Percentiles rank a stretch among this genome's conserved stretches.
phyloP scores from a whole-genome alignment of 1,140 invertebrate genomes.

The Sminthurinus signatus region DNA sequence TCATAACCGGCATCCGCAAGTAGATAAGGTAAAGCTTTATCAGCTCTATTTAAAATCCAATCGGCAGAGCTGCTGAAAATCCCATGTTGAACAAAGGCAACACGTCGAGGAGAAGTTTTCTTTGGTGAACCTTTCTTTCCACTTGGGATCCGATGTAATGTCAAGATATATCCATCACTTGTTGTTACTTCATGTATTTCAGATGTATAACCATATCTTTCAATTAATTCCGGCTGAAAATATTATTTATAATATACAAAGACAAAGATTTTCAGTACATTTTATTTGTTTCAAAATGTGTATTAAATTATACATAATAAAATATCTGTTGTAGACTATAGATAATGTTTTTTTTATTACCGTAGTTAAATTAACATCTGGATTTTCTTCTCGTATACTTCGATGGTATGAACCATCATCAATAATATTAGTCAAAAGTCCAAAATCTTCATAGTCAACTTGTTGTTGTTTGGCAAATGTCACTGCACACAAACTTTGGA shows the following conservation, averaged over 20 bases:
- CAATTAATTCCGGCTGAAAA: slow-evolving; percentile 51
- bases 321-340: background rate
- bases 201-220: slow-evolving; percentile 55
- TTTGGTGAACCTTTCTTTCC: slow-evolving; percentile 37
- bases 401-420: background rate
- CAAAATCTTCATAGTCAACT: background rate
- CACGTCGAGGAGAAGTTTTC: slow-evolving; percentile 20
- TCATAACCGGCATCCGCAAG: slow-evolving; percentile 63
- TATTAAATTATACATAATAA: too few species aligned
- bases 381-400: background rate
- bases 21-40: slow-evolving; percentile 54
- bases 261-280: too few species aligned
- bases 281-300: too few species aligned
- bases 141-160: slow-evolving; percentile 51
- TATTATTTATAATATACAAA: background rate
- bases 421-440: background rate
- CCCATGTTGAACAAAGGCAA: slow-evolving; percentile 60
- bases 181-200: slow-evolving; percentile 56
- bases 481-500: too few species aligned
- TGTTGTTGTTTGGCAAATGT: background rate
- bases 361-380: slow-evolving; percentile 3
- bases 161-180: slow-evolving; percentile 53
- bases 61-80: slow-evolving; percentile 66
- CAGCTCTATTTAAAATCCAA: slow-evolving; percentile 61
- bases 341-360: background rate